These are phyloP conservation scores for Drosophila nr. medialis DNA, from an alignment of 2,888 invertebrate genomes.

Conservation along the genomic window DNA sequence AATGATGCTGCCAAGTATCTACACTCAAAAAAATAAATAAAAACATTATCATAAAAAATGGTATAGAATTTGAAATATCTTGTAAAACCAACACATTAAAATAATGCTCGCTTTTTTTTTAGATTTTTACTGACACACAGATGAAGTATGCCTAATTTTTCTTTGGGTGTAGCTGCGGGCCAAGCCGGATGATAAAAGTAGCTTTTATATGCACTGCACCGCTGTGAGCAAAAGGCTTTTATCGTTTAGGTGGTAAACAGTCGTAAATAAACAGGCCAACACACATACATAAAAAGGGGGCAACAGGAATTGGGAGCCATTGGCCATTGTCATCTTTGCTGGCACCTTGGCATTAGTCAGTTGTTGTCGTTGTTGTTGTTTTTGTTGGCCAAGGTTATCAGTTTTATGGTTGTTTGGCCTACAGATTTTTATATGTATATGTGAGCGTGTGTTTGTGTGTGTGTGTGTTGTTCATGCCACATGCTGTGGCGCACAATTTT, in stretches of 20 bases:
- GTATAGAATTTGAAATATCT: neutral
- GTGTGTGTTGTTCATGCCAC: conserved; percentile 22
- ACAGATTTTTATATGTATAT: conserved; percentile 65
- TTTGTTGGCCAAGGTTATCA: conserved; percentile 72
- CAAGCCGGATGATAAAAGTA: conserved; percentile 11
- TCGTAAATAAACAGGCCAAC: conserved; percentile 71
- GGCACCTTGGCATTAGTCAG: conserved; percentile 15
- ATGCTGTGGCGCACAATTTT: conserved; percentile 59
- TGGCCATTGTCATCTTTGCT: conserved; percentile 27
- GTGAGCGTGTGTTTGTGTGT: neutral
- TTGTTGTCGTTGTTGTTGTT: conserved; percentile 10
- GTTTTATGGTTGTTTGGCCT: conserved; percentile 75
- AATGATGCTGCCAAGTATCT: conserved; percentile 51
- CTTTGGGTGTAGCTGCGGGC: neutral
- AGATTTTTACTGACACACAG: neutral
- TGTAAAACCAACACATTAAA: neutral
- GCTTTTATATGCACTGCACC: conserved; percentile 57
- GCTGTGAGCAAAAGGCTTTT: conserved; percentile 69
- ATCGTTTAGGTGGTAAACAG: conserved; percentile 77
- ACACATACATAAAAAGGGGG: conserved; percentile 28
- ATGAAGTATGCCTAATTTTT: neutral
- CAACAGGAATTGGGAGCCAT: conserved; percentile 7
- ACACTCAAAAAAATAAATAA: neutral
- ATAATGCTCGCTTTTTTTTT: neutral
- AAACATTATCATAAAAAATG: neutral